A percentile compares a stretch with the other conserved stretches of the same genome.
phyloP scores from a whole-genome alignment of 2,797 vertebrate genomes.

The Hemibagrus guttatus region DNA sequence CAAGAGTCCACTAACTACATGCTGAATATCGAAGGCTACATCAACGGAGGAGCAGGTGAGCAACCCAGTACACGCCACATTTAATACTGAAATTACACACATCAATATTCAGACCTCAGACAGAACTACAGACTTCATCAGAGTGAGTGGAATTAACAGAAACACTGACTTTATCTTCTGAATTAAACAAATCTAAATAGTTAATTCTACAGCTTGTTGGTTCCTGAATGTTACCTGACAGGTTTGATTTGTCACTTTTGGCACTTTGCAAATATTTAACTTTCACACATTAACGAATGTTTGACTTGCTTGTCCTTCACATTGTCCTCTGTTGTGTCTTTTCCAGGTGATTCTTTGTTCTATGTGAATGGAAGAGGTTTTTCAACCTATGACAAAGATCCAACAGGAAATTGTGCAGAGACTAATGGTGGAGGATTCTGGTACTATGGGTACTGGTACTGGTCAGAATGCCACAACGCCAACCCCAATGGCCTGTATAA shows the following conservation, averaged over 20 bases:
- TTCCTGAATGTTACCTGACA: no score
- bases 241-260: no score
- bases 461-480: neutral
- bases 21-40: slow-evolving; percentile 50
- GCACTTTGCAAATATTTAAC: no score
- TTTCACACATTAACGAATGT: no score
- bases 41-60: slow-evolving; percentile 58
- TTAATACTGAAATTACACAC: neutral
- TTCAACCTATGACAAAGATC: slow-evolving; percentile 59
- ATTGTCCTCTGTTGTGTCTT: no score
- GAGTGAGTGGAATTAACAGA: neutral
- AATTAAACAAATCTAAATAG: no score
- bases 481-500: slow-evolving; percentile 64
- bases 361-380: slow-evolving; percentile 38
- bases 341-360: slow-evolving; percentile 60
- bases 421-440: slow-evolving; percentile 59
- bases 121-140: neutral
- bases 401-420: slow-evolving; percentile 52
- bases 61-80: no score
- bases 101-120: neutral
- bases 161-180: no score
- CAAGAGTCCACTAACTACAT: slow-evolving; percentile 62
- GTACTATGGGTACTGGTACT: slow-evolving; percentile 24
- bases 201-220: no score
- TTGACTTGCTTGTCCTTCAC: no score